Conservation (phyloP, 2,888 invertebrate species). For the Chymomyza fuscimana region DNA sequence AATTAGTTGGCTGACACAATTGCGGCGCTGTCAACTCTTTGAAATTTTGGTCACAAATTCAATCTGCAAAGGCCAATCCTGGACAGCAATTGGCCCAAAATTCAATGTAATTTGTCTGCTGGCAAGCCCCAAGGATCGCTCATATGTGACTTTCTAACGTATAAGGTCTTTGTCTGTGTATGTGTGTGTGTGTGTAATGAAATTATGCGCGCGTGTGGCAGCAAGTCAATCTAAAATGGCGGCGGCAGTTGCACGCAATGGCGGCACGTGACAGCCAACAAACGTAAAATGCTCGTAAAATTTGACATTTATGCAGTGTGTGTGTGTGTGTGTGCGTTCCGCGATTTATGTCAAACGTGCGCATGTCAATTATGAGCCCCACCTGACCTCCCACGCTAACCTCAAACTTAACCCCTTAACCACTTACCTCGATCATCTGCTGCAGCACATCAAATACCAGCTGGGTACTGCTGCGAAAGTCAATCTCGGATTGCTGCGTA, state of each 20-base stretch:
- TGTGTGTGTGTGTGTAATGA: constrained; percentile 39
- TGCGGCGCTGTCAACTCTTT: neutral
- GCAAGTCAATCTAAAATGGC: constrained; percentile 21
- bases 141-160: constrained; percentile 32
- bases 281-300: constrained; percentile 21
- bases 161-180: constrained; percentile 11
- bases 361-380: constrained; percentile 11
- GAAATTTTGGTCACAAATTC: constrained; percentile 30
- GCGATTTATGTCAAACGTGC: constrained; percentile 33
- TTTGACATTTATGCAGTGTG: constrained; percentile 11
- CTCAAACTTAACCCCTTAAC: constrained; percentile 9
- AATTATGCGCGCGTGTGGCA: constrained; percentile 35
- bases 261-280: constrained; percentile 32
- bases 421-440: constrained; percentile 82
- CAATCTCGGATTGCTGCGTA: constrained; percentile 84
- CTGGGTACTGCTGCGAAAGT: constrained; percentile 95
- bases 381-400: constrained; percentile 19
- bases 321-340: neutral
- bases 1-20: constrained; percentile 37
- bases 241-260: constrained; percentile 29
- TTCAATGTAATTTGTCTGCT: neutral
- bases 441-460: constrained; percentile 94
- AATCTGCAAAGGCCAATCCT: constrained; percentile 21
- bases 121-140: constrained; percentile 30
- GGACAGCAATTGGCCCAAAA: neutral